phyloP scores from a whole-genome alignment of 2,113 vertebrate species.

The Alces alces region DNA sequence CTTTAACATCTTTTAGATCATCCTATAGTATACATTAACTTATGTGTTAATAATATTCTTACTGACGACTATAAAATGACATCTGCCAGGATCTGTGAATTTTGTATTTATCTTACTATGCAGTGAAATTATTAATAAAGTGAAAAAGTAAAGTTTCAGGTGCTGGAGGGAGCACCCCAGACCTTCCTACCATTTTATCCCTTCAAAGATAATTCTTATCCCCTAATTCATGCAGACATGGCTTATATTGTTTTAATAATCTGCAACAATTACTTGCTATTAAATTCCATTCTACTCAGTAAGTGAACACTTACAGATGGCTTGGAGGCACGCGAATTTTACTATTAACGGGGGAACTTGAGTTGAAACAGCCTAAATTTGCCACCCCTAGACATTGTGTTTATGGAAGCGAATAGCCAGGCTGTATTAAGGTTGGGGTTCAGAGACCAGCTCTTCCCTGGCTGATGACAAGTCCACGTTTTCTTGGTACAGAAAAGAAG shows the following conservation, averaged over 20 bases:
- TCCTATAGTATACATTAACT: neutral
- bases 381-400: neutral
- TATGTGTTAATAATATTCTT: neutral
- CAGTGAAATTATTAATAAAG: neutral
- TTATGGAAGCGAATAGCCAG: neutral
- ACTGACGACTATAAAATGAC: neutral
- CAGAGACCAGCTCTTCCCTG: neutral
- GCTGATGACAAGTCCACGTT: neutral
- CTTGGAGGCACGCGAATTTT: neutral
- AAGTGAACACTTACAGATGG: neutral
- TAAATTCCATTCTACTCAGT: neutral
- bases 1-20: neutral
- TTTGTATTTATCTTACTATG: neutral
- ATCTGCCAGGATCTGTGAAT: neutral
- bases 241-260: neutral
- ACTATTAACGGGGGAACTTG: neutral
- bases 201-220: neutral
- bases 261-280: neutral
- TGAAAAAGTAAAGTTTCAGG: neutral
- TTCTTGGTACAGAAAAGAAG: neutral
- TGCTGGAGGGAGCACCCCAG: neutral
- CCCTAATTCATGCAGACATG: neutral
- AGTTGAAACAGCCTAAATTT: constrained; percentile 41
- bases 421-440: neutral
- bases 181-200: neutral